A percentile compares a stretch with the other conserved stretches of the same genome.
Evolutionary conservation across 2,888 invertebrate genomes (phyloP).

Genomic region (Limnephilus lunatus): DNA sequence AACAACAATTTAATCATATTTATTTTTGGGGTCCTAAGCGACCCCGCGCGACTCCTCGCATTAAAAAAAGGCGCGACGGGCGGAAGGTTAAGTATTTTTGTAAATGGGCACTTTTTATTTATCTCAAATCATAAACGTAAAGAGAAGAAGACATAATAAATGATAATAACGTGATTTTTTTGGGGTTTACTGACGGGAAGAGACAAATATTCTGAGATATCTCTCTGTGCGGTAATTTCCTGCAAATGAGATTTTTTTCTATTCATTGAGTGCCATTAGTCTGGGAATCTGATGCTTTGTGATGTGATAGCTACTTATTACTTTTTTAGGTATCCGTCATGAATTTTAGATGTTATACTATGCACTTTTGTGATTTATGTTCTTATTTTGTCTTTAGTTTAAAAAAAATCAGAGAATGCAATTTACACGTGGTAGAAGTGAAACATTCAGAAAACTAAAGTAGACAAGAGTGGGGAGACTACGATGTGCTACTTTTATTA

Average conservation of each 20-base stretch:
- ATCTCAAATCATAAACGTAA: not conserved
- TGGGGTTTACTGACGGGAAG: not conserved
- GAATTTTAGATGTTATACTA: not conserved
- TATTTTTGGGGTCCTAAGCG: too few species aligned
- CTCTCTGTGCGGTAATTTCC: not conserved
- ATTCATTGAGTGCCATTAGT: conserved; percentile 1
- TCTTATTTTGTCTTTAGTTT: too few species aligned
- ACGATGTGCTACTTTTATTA: too few species aligned
- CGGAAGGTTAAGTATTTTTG: not conserved
- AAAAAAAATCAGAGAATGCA: too few species aligned
- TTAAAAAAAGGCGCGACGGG: too few species aligned
- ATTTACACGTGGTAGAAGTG: too few species aligned
- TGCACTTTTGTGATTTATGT: not conserved
- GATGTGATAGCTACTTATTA: not conserved
- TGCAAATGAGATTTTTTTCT: conserved; percentile 9
- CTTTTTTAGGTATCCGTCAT: not conserved
- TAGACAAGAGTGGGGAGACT: too few species aligned
- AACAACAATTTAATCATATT: too few species aligned
- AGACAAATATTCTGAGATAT: not conserved
- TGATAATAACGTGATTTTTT: conserved; percentile 2
- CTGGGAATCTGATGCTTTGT: not conserved
- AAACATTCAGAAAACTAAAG: too few species aligned
- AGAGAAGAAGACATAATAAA: not conserved
- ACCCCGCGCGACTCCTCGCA: too few species aligned
- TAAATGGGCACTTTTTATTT: not conserved